These are phyloP conservation scores for Cephalophus harveyi DNA, from an alignment of 2,113 vertebrate genomes.

Conservation along the genomic window DNA sequence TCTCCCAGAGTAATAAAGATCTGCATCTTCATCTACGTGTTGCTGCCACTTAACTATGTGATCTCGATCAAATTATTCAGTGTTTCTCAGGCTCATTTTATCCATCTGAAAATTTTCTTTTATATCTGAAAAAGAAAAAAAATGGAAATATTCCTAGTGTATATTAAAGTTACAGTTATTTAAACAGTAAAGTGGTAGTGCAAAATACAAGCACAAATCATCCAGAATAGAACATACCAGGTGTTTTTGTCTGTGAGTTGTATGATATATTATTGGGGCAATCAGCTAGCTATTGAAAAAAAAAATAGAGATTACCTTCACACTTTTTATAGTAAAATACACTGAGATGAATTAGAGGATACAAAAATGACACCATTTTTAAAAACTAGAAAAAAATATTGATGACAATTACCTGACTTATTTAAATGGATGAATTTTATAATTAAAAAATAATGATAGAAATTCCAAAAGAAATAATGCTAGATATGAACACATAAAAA, in stretches of 20 bases:
- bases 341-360: not conserved
- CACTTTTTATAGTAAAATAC: not conserved
- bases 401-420: not conserved
- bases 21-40: not conserved
- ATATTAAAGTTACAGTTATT: not conserved
- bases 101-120: not conserved
- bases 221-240: not conserved
- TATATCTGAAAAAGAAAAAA: not conserved
- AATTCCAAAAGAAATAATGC: not conserved
- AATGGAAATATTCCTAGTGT: not conserved
- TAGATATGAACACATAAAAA: not conserved
- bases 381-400: not conserved
- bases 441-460: conserved; percentile 7
- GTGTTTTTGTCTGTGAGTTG: not conserved
- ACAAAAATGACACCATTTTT: not conserved
- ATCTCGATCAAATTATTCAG: not conserved
- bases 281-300: not conserved
- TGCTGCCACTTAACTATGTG: not conserved
- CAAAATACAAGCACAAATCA: not conserved
- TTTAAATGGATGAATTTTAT: not conserved
- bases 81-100: not conserved
- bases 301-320: not conserved
- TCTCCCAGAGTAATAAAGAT: not conserved
- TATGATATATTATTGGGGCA: not conserved
- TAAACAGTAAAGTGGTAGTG: not conserved